Base-by-base conservation (phyloP, 2,797 vertebrate genomes). In the Gambusia yucatana region DNA sequence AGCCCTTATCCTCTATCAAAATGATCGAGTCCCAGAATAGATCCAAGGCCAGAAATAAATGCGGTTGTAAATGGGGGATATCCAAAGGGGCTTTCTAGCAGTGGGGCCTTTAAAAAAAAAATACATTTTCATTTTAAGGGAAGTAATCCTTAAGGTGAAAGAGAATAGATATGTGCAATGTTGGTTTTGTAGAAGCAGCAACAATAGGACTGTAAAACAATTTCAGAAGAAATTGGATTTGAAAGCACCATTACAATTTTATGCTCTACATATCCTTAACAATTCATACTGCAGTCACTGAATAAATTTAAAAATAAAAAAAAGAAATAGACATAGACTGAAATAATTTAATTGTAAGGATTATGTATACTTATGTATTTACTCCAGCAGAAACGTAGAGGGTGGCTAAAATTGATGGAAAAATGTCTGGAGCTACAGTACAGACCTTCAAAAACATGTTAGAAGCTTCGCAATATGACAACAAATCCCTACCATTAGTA, bases 1-100 rank as follows among this genome's bases (percentile, higher is more conserved):
- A 76, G 88, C 85, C 78, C 84, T 86, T 82, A 87, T 91, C 86
- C 91, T 90, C 78, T 71, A 89, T 91, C 92, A 91, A 83, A 87
- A 82, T 83, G 84, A 92, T 90, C 47, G 77, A 88, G 84, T 86
- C 78, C 78, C 67, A 73, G 78, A 82, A 78, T 86, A 73, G 74
- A 89, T 77, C 77, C 84, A 33, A 76, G 73, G 76, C 78, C 75
- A 4, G 55, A 71, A 87, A 86, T 82, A 84, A 86, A 85, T 78
- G 81, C 1, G 36, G 25, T 75, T 76, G 79, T 86, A 78, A 88
- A 88, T 86, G 82, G 85, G 86, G 80, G 47, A 43, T 80, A 87
- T 89, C 88, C 85, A 80, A 22, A 79, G 78, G 81, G 79, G 78
- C 83, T 86, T 87, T 83, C 86, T 81, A 77, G 81, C 77, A 83